Base-by-base conservation (phyloP, 2,113 vertebrate species). In the Mesoclemmys tuberculata region DNA sequence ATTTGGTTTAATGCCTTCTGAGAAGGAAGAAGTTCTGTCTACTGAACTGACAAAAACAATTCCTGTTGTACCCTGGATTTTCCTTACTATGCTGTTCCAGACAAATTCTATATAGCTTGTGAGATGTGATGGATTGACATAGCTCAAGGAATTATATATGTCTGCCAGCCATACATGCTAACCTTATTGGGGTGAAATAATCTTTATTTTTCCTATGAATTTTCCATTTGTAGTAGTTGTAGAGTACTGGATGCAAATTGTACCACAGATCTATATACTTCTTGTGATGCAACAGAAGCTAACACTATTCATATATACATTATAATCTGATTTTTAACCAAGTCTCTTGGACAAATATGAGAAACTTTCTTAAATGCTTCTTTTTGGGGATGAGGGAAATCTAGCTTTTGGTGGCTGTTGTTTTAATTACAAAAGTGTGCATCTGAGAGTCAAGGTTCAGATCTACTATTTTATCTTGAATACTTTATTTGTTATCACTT, bases 151-250 rank as follows among this genome's bases (percentile, higher is more conserved):
- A 1, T 91, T 90, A 87, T 80, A 2, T 55, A 77, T 78, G 13
- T 88, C 75, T 61, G 85, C 35, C 41, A 95, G n/a, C 6, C 27
- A 5, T 88, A 89, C 89, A 49, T 83, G 27, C 51, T 75, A n/a
- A 4, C 26, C 6, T 26, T 10, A 1, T 78, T 49, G 92, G 8
- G 52, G 35, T 21, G n/a, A 51, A 83, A 26, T 77, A 48, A 19
- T 4, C 31, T 49, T 80, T 51, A 51, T 19, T 44, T 4, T 51
- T 84, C 29, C 49, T 44, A 49, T 58, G 55, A 1, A 1, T 82
- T 84, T 82, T 71, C 41, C 71, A 24, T 44, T 81, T 49, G 29
- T 84, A 44, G 84, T 58, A 78, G 26, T 74, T 2, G 1, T 38
- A 26, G 10, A 77, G 6, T 77, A 58, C 3, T 82, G 51, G 80